These are phyloP conservation scores for Myotis davidii DNA, from an alignment of 2,113 vertebrate species.

Conservation along the genomic window DNA sequence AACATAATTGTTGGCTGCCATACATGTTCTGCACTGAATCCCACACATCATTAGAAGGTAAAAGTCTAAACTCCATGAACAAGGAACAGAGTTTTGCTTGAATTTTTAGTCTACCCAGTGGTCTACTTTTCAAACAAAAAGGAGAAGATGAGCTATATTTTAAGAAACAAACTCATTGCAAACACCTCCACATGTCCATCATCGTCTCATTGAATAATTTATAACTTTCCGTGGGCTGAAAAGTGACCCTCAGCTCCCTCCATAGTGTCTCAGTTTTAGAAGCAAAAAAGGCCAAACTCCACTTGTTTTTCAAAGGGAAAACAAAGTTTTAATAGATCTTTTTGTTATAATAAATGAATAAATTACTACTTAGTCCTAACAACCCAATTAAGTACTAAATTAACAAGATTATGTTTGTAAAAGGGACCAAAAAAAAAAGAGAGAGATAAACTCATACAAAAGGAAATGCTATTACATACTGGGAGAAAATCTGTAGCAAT, in stretches of 20 bases:
- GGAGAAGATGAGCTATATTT: not conserved
- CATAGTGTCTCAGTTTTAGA: not conserved
- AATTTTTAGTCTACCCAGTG: not conserved
- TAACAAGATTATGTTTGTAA: slow-evolving; percentile 47
- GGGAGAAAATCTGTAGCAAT: not conserved
- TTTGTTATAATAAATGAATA: slow-evolving; percentile 64
- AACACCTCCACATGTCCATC: not conserved
- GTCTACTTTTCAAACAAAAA: slow-evolving; percentile 14
- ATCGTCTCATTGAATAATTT: not conserved
- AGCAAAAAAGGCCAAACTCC: not conserved
- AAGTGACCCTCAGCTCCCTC: not conserved
- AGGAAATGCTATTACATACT: not conserved
- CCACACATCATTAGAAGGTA: accelerated
- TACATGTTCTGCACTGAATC: not conserved
- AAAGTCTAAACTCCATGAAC: not conserved
- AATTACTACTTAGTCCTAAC: slow-evolving; percentile 54
- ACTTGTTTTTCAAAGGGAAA: slow-evolving; percentile 20
- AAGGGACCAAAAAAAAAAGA: not conserved
- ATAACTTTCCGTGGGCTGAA: not conserved
- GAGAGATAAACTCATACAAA: not conserved
- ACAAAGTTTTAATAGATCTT: slow-evolving; percentile 7
- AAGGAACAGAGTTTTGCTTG: not conserved
- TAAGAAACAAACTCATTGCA: slow-evolving; percentile 12
- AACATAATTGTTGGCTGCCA: accelerated
- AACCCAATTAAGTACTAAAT: slow-evolving; percentile 50